phyloP scores from a whole-genome alignment of 2,888 invertebrate species.

The Athalia circularis region DNA sequence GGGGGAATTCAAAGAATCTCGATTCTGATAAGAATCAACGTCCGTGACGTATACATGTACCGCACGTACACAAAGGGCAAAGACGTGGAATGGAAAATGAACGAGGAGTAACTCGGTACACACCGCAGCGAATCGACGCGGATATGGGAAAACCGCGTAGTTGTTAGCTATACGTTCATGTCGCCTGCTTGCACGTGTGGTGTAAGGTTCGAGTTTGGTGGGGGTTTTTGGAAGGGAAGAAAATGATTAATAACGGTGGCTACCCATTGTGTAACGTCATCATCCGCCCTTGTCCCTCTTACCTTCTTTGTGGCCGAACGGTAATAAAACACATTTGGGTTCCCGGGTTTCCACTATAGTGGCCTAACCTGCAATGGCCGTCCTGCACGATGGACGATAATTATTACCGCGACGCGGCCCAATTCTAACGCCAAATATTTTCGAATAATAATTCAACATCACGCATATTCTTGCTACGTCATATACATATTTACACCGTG shows the following conservation, averaged over 20 bases:
- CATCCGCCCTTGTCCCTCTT: conserved; percentile 40
- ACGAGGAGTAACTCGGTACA: conserved; percentile 27
- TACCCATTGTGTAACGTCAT: conserved; percentile 55
- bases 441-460: neutral
- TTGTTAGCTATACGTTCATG: conserved; percentile 8
- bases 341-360: conserved; percentile 38
- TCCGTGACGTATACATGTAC: conserved; percentile 10
- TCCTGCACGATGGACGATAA: conserved; percentile 41
- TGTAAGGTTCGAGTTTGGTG: conserved; percentile 31
- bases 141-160: neutral
- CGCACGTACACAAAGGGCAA: conserved; percentile 26
- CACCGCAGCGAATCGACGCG: conserved; percentile 21
- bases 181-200: conserved; percentile 1
- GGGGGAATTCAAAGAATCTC: conserved; percentile 36
- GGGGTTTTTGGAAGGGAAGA: conserved; percentile 30
- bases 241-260: conserved; percentile 63
- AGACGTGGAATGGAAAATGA: conserved; percentile 7
- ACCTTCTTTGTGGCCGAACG: conserved; percentile 38
- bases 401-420: conserved; percentile 33
- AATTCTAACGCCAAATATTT: conserved; percentile 19
- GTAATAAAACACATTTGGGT: conserved; percentile 65
- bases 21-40: conserved; percentile 44
- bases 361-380: conserved; percentile 35
- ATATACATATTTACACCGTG: neutral
- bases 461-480: neutral